Base-by-base conservation (phyloP, 1,140 invertebrate genomes). In the Drosophila serrata region DNA sequence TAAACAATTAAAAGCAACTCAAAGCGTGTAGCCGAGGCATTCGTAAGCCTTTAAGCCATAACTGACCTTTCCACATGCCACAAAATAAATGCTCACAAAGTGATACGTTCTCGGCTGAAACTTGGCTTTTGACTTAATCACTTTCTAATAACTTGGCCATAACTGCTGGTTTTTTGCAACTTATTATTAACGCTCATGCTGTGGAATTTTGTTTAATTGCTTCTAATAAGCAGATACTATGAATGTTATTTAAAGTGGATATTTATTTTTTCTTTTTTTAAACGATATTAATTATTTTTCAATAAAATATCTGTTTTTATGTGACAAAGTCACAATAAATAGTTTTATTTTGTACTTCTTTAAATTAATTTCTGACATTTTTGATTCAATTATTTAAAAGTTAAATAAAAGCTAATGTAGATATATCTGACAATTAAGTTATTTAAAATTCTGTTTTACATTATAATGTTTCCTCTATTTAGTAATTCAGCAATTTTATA, bases 1-100 rank as follows among this genome's bases (percentile, higher is more conserved):
- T 33, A 58, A 75, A 43, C 79, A 72, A 86, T 86, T 86, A 79
- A 82, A 86, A 79, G 69, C 75, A 65, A 63, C 79, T 87, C 82
- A 79, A 75, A 53, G 68, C 80, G 45, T 75, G 61, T 67, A 75
- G 56, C 78, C 82, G 31, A 56, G 59, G 63, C 64, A 67, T 55
- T 67, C 51, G 55, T 73, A 82, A 87, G 82, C 84, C 82, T 87
- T 53, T 82, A 88, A 88, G 80, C 80, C 72, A 82, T 77, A 82
- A 87, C 76, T 88, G 84, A 87, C 84, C 84, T 82, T 80, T 80
- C 72, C 60, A 80, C 82, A 82, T 77, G 55, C 68, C 64, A 39
- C 45, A 69, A 74, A 74, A 57, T 45, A 39, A 42, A 56, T 12
- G 27, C 33, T 33, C 59, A 56, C 49, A 67, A 35, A 62, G 27